Base-by-base conservation (phyloP, 2,797 vertebrate genomes). In the Hafferia zeledoni region DNA sequence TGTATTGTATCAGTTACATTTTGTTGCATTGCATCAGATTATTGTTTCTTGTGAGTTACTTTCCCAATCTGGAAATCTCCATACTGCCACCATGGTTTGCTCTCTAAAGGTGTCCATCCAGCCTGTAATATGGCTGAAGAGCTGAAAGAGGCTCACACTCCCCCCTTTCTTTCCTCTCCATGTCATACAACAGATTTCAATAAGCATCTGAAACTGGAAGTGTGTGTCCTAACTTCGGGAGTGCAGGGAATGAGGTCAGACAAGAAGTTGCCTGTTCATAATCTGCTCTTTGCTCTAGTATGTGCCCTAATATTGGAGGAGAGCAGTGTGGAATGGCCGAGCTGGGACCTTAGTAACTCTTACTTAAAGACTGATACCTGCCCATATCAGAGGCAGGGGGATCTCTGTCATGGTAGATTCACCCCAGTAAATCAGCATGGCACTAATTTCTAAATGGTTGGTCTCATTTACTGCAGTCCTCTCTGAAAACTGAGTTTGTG, bases 401-500 rank as follows among this genome's bases (percentile, higher is more conserved):
- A 76, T 79, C 60, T 90, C 63, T 70, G 46, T 44, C 87, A 44
- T 7, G 27, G 63, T 27, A 13, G 39, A 24, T 37, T 88, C 55
- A 23, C 37, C 28, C 89, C 78, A 70, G 59, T 91, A 92, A 90
- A 94, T 94, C 91, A 91, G 67, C 0, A 0, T 63, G 64, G 63
- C 0, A 5, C 56, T 87, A 91, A 94, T 94, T 85, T 93, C 89
- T 90, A 87, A 94, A 93, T 56, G 56, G 61, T 78, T 87, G 71
- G 59, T 64, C 92, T 95, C 72, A 59, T 92, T 94, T 93, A 76
- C 79, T 5, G 3, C 83, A 84, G 94, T 95, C 86, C 63, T 94
- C 67, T 74, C 89, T 91, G 83, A 80, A 96, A 95, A 52, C 83
- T 39, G 83, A 97, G 83, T 76, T 59, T 88, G 78, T 93, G 91